These are phyloP conservation scores for Engystomops pustulosus DNA, from an alignment of 2,113 vertebrate species.

Conservation along the genomic window DNA sequence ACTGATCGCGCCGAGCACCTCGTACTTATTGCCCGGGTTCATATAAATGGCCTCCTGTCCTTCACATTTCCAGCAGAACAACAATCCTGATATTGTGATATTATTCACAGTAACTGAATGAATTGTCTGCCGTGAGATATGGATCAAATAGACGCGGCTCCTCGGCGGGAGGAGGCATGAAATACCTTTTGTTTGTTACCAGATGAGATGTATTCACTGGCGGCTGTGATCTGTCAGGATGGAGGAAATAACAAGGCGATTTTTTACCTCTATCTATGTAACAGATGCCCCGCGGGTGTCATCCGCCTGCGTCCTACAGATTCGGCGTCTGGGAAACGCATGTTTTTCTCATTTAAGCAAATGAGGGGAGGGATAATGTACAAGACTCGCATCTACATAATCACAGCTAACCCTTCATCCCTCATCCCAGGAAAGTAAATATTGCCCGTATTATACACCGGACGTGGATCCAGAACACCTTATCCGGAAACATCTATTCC, in stretches of 20 bases:
- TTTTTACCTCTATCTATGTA: constrained; percentile 41
- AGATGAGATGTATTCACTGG: constrained; percentile 38
- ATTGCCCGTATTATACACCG: not conserved
- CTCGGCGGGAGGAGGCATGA: not conserved
- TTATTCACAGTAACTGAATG: constrained; percentile 23
- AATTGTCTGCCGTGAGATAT: constrained; percentile 25
- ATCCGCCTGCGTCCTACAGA: not conserved
- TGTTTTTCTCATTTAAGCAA: constrained; percentile 42
- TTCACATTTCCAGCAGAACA: constrained; percentile 10
- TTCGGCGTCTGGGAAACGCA: constrained; percentile 21
- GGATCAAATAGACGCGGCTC: constrained; percentile 24
- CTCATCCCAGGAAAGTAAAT: not conserved
- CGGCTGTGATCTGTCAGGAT: constrained; percentile 10
- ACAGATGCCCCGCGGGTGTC: constrained; percentile 23
- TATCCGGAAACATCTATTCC: too few relatives aligned
- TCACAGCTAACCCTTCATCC: constrained; percentile 1
- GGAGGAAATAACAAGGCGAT: not conserved
- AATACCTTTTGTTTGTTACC: constrained; percentile 10
- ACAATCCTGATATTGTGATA: constrained; percentile 11
- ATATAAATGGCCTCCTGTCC: not conserved
- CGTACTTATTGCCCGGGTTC: not conserved
- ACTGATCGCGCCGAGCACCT: not conserved
- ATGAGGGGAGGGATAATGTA: not conserved
- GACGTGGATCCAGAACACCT: not conserved
- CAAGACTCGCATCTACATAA: constrained; percentile 12